These are phyloP conservation scores for Sebastes steindachneri DNA, from an alignment of 2,797 vertebrate genomes.

Conservation along the genomic window DNA sequence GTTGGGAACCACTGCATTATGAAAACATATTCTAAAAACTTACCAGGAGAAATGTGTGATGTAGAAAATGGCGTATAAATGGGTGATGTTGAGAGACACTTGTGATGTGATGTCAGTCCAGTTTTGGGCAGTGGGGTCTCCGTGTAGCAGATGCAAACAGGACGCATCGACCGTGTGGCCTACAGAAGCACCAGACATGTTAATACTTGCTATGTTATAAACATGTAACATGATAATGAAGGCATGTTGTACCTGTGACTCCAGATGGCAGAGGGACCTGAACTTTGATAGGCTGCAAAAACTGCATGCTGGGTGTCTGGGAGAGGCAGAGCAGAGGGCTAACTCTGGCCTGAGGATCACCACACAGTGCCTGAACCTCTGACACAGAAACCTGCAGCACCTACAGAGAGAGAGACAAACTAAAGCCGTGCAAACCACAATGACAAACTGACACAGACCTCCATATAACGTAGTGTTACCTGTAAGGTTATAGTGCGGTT, in stretches of 20 bases:
- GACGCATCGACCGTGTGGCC: slow-evolving; percentile 89
- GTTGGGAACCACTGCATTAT: too few species aligned
- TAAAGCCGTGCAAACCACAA: background rate
- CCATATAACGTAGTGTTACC: slow-evolving; percentile 69
- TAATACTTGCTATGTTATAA: background rate
- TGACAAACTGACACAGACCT: background rate
- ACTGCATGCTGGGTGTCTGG: slow-evolving; percentile 85
- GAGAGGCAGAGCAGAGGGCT: slow-evolving; percentile 91
- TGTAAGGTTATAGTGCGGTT: slow-evolving; percentile 88
- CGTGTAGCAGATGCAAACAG: slow-evolving; percentile 88
- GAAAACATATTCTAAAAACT: slow-evolving; percentile 53
- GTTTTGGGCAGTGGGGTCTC: slow-evolving; percentile 84
- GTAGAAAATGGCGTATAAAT: slow-evolving; percentile 93
- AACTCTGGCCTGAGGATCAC: slow-evolving; percentile 76
- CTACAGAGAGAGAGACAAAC: slow-evolving; percentile 67
- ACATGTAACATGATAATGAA: background rate
- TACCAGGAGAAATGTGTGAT: slow-evolving; percentile 96
- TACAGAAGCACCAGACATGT: slow-evolving; percentile 57
- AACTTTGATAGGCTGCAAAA: slow-evolving; percentile 91
- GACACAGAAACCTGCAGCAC: slow-evolving; percentile 85
- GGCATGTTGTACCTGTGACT: slow-evolving; percentile 85
- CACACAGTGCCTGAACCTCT: slow-evolving; percentile 82
- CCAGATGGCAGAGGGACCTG: slow-evolving; percentile 93
- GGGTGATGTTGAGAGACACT: slow-evolving; percentile 89
- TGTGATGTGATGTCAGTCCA: slow-evolving; percentile 95